Percentiles rank a stretch among this genome's conserved stretches.
These are phyloP conservation scores for Pelodiscus sinensis DNA, from an alignment of 2,113 vertebrate genomes.

Conservation along the genomic window DNA sequence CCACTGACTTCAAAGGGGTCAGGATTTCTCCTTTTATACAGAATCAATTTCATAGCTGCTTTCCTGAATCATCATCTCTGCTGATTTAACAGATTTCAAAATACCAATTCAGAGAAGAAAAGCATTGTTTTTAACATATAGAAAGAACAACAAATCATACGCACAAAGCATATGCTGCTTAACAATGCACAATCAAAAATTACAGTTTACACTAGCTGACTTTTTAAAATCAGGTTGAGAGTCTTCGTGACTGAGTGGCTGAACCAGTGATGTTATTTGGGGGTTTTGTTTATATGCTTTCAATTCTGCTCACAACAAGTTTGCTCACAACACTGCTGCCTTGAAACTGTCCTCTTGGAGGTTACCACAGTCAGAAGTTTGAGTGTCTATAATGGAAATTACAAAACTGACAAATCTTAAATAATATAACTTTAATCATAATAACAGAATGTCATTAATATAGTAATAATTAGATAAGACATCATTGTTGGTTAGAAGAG, in stretches of 20 bases:
- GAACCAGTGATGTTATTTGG: neutral
- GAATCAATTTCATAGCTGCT: neutral
- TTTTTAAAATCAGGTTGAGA: neutral
- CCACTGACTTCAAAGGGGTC: neutral
- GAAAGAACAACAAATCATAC: neutral
- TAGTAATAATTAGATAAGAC: neutral
- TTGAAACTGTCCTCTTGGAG: conserved; percentile 47
- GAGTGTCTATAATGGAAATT: conserved; percentile 36
- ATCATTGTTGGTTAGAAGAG: conserved; percentile 18
- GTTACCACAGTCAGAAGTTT: conserved; percentile 36
- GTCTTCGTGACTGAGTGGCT: neutral
- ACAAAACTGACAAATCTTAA: neutral
- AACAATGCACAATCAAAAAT: neutral
- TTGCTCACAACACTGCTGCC: conserved; percentile 73
- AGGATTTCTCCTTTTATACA: neutral
- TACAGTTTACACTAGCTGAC: neutral
- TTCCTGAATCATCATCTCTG: neutral
- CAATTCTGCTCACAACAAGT: too few relatives aligned
- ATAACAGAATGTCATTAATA: neutral
- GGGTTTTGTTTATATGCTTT: conserved; percentile 68
- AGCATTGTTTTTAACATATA: neutral
- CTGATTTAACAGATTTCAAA: neutral
- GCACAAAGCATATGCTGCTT: neutral
- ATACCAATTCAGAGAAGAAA: neutral
- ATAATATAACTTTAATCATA: conserved; percentile 45